phyloP scores from a whole-genome alignment of 2,113 vertebrate species.

The Dipodomys spectabilis region DNA sequence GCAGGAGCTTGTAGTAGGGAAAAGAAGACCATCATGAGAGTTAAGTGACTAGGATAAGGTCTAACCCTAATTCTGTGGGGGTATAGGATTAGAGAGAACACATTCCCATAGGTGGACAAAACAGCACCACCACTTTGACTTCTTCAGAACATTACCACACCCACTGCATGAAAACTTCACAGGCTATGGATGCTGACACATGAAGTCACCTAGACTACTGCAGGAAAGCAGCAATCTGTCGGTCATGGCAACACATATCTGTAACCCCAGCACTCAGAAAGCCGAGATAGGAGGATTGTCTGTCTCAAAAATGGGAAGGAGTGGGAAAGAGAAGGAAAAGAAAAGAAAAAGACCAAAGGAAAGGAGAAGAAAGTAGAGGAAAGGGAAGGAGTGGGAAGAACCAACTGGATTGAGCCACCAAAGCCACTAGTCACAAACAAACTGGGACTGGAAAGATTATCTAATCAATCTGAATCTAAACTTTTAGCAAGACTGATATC shows the following conservation, averaged over 20 bases:
- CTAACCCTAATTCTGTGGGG: background rate
- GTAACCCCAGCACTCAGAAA: too few relatives aligned
- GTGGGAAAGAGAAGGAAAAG: too few relatives aligned
- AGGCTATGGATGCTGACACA: background rate
- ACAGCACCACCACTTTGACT: background rate
- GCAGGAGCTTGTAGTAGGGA: background rate
- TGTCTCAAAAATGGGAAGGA: too few relatives aligned
- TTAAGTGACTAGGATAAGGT: background rate
- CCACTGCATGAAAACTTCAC: background rate
- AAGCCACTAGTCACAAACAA: background rate
- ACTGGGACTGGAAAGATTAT: background rate
- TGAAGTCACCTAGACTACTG: background rate
- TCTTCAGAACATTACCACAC: background rate
- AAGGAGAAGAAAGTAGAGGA: too few relatives aligned
- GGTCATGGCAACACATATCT: too few relatives aligned
- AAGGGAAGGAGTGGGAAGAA: too few relatives aligned
- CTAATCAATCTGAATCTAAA: background rate
- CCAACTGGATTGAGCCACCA: background rate
- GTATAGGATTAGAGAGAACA: background rate
- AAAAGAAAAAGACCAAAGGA: too few relatives aligned
- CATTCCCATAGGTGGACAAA: background rate
- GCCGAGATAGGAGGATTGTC: too few relatives aligned
- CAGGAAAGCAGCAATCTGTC: background rate
- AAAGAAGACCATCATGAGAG: background rate
- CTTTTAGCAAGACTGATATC: background rate